These are phyloP conservation scores for Alloscopus bannaensis DNA, from an alignment of 2,888 invertebrate genomes.

Conservation along the genomic window DNA sequence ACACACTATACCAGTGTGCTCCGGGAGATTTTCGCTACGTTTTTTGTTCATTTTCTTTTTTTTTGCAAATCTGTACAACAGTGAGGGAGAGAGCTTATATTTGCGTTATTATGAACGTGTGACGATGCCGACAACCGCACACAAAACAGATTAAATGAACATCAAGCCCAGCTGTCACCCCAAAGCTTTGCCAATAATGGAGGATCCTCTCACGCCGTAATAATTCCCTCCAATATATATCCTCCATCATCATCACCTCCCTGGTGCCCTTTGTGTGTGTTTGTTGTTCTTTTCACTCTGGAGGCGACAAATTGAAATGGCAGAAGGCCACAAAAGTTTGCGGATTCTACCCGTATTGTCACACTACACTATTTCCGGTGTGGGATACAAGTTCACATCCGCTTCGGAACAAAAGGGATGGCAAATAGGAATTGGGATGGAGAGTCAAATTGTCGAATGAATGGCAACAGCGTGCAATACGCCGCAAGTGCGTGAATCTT, in stretches of 20 bases:
- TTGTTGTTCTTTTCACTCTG: not conserved
- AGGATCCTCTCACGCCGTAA: constrained; percentile 1
- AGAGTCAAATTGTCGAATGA: too few species aligned
- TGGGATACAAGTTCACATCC: too few species aligned
- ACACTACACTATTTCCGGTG: too few species aligned
- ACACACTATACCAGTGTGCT: too few species aligned
- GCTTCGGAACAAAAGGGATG: too few species aligned
- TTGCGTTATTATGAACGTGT: too few species aligned
- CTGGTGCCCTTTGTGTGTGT: not conserved
- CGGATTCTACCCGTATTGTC: not conserved
- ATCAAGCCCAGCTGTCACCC: constrained; percentile 45
- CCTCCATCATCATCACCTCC: not conserved
- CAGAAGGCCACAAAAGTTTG: constrained; percentile 12
- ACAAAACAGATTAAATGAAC: constrained; percentile 42
- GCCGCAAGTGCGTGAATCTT: not conserved
- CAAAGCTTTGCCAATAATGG: too few species aligned
- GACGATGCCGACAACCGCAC: not conserved
- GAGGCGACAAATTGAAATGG: not conserved
- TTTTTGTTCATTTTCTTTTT: too few species aligned
- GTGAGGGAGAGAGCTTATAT: too few species aligned
- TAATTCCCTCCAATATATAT: constrained; percentile 13
- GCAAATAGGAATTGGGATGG: too few species aligned
- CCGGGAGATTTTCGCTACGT: too few species aligned
- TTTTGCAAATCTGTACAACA: too few species aligned
- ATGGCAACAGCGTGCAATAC: not conserved